phyloP scores from a whole-genome alignment of 2,888 invertebrate species.

The Beris morrisii region DNA sequence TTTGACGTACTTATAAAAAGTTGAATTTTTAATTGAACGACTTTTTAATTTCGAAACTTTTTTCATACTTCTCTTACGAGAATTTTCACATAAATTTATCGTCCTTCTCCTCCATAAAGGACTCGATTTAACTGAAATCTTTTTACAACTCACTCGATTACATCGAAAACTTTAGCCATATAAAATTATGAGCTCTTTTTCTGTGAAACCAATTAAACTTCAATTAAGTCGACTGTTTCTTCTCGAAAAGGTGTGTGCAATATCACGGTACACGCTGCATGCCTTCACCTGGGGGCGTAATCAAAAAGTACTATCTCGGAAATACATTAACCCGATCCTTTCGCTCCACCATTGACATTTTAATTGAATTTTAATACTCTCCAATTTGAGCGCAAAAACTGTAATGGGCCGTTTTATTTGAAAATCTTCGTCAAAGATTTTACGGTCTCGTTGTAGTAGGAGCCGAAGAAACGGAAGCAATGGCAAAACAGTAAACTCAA shows the following conservation, averaged over 20 bases:
- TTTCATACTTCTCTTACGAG: no score
- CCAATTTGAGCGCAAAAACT: constrained; percentile 13
- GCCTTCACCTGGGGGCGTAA: constrained; percentile 11
- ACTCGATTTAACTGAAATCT: neutral
- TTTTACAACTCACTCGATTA: constrained; percentile 1
- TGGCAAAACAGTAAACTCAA: no score
- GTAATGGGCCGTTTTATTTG: constrained; percentile 14
- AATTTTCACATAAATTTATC: no score
- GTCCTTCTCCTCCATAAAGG: no score
- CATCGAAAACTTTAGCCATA: constrained; percentile 2
- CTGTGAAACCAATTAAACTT: constrained; percentile 17
- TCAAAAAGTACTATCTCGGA: neutral
- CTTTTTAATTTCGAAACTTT: no score
- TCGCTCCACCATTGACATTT: constrained; percentile 5
- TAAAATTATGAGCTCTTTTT: constrained; percentile 5
- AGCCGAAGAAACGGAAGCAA: no score
- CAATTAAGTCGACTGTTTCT: constrained; percentile 17
- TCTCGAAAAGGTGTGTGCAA: neutral
- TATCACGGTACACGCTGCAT: neutral
- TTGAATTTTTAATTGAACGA: no score
- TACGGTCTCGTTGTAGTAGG: no score
- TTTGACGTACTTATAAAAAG: no score
- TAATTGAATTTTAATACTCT: constrained; percentile 32
- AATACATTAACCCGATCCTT: constrained; percentile 21
- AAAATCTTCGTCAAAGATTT: neutral